Evolutionary conservation across 2,888 invertebrate species (phyloP).

Genomic region (Argyresthia albistria): DNA sequence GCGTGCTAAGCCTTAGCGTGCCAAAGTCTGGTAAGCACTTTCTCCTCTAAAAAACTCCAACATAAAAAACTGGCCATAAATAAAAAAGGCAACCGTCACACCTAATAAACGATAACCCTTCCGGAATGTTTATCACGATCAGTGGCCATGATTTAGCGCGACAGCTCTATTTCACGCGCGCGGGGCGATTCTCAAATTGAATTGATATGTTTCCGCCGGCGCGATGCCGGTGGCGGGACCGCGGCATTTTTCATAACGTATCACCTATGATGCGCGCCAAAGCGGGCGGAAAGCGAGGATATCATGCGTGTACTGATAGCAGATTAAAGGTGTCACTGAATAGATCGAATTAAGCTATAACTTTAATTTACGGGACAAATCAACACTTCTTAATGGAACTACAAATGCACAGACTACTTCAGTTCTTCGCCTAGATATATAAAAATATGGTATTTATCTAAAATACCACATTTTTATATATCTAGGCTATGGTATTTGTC

Average conservation of each 20-base stretch:
- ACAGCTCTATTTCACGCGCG: slow-evolving; percentile 51
- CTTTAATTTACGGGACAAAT: no score
- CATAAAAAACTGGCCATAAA: background rate
- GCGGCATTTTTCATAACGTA: slow-evolving; percentile 60
- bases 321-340: slow-evolving; percentile 7
- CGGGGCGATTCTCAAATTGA: slow-evolving; percentile 52
- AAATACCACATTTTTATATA: no score
- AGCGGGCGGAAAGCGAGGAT: slow-evolving; percentile 41
- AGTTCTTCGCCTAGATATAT: no score
- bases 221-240: slow-evolving; percentile 15
- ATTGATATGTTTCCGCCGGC: slow-evolving; percentile 65
- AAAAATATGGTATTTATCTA: no score
- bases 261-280: slow-evolving; percentile 58
- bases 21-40: background rate
- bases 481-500: no score
- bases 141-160: slow-evolving; percentile 51
- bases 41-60: no score
- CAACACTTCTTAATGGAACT: no score
- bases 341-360: no score
- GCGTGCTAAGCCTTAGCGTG: no score
- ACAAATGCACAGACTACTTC: no score
- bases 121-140: slow-evolving; percentile 58
- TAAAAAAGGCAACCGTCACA: slow-evolving; percentile 27
- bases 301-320: slow-evolving; percentile 26
- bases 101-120: slow-evolving; percentile 58